Evolutionary conservation across 2,888 invertebrate genomes (phyloP).

Genomic region (Lapara coniferarum): DNA sequence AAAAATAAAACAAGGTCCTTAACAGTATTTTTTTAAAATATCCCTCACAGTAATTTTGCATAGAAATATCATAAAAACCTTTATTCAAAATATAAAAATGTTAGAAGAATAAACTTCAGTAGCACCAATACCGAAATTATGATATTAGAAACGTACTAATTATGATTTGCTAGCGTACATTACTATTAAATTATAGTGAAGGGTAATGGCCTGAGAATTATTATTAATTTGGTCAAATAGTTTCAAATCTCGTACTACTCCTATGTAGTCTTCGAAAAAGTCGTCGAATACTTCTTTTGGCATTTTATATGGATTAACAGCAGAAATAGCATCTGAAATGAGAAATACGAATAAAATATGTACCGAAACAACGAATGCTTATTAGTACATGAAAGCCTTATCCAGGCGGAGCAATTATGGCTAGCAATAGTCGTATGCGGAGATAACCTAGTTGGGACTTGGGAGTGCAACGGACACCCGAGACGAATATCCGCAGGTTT

Average conservation of each 20-base stretch:
- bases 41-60: background rate
- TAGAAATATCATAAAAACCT: background rate
- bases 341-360: background rate
- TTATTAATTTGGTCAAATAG: constrained; percentile 26
- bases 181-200: constrained; percentile 28
- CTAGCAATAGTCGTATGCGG: too few relatives aligned
- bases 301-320: constrained; percentile 46
- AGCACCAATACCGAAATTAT: background rate
- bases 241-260: constrained; percentile 21
- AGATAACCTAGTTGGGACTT: too few relatives aligned
- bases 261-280: constrained; percentile 38
- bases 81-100: background rate
- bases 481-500: too few relatives aligned
- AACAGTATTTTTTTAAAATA: too few relatives aligned
- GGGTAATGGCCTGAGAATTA: constrained; percentile 28
- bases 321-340: constrained; percentile 23
- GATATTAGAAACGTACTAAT: background rate
- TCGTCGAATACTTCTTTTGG: constrained; percentile 43
- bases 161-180: constrained; percentile 27
- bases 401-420: too few relatives aligned
- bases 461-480: too few relatives aligned
- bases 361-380: too few relatives aligned
- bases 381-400: too few relatives aligned
- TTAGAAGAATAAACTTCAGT: background rate
- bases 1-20: too few relatives aligned